phyloP scores from a whole-genome alignment of 2,888 invertebrate genomes.

The Fragum sueziense region DNA sequence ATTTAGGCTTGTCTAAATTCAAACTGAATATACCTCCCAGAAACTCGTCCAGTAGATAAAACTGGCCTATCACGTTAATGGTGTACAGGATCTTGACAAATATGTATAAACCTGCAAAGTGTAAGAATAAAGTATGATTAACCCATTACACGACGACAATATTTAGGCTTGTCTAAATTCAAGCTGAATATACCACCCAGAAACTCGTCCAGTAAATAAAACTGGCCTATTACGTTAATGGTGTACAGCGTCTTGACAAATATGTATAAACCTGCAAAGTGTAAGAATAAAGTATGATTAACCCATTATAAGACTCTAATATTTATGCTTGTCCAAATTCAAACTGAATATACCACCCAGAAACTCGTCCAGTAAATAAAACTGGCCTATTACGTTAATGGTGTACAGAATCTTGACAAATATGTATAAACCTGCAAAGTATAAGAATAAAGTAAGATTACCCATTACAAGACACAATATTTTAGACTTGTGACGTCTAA shows the following conservation, averaged over 20 bases:
- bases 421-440: conserved; percentile 68
- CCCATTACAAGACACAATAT: no score
- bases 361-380: conserved; percentile 75
- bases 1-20: no score
- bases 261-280: conserved; percentile 68
- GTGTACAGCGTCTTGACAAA: conserved; percentile 72
- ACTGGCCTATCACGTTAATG: conserved; percentile 71
- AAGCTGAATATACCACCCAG: conserved; percentile 73
- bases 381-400: conserved; percentile 71
- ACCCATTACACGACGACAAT: no score
- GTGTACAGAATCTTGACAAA: conserved; percentile 72
- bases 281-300: not conserved
- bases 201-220: conserved; percentile 75
- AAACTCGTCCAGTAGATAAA: conserved; percentile 75
- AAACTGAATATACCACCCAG: conserved; percentile 73
- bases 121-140: not conserved
- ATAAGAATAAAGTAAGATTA: not conserved
- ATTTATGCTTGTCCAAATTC: no score
- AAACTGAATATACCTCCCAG: conserved; percentile 73
- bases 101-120: conserved; percentile 68
- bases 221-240: conserved; percentile 71
- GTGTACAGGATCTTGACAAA: conserved; percentile 72
- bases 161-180: no score
- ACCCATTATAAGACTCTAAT: no score
- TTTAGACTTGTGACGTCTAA: no score